These are phyloP conservation scores for Amazona vittata DNA, from an alignment of 2,113 vertebrate species.

Conservation along the genomic window DNA sequence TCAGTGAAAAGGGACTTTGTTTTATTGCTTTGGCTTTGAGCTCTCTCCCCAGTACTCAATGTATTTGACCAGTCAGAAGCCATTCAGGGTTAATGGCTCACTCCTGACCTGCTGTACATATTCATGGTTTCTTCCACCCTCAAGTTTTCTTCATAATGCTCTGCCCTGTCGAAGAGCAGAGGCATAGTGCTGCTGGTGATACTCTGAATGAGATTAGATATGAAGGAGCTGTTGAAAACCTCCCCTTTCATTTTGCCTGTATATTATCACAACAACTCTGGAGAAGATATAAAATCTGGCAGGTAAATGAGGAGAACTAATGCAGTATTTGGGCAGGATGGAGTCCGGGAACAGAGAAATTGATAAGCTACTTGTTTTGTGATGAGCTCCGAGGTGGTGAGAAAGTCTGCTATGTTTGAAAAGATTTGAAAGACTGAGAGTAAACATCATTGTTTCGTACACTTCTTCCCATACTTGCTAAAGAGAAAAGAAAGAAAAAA, in stretches of 20 bases:
- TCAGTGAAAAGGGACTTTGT: not conserved
- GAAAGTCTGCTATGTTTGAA: not conserved
- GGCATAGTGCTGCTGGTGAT: not conserved
- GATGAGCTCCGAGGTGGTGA: fast-evolving
- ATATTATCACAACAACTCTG: not conserved
- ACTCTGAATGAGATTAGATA: not conserved
- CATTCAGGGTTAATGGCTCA: not conserved
- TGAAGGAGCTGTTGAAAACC: not conserved
- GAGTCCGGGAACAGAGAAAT: not conserved
- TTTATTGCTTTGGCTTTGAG: not conserved
- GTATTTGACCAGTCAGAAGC: not conserved
- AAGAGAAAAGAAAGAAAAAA: not conserved
- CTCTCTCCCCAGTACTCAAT: not conserved
- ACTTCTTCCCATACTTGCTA: not conserved
- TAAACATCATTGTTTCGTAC: not conserved
- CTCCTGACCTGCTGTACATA: not conserved
- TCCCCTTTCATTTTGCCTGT: not conserved
- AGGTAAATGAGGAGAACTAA: not conserved
- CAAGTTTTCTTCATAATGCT: not conserved
- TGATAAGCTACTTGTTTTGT: not conserved
- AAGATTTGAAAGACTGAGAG: not conserved
- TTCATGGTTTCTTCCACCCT: not conserved
- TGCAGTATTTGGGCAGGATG: not conserved
- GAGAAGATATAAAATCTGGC: not conserved
- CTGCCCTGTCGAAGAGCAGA: not conserved